A percentile compares a stretch with the other conserved stretches of the same genome.
phyloP scores from a whole-genome alignment of 2,113 vertebrate species.

The Malurus melanocephalus region DNA sequence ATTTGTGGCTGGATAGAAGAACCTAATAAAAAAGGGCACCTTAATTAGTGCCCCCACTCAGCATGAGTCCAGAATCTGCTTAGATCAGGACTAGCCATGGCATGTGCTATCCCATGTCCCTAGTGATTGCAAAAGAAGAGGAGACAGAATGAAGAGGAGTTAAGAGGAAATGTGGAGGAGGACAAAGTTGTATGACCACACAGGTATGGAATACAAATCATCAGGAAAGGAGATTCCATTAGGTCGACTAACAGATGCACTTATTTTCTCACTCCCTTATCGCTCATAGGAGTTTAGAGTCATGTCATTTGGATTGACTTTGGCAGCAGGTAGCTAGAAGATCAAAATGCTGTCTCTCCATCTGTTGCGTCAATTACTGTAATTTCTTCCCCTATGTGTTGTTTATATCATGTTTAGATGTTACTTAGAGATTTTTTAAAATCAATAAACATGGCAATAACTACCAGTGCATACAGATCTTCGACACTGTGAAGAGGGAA shows the following conservation, averaged over 20 bases:
- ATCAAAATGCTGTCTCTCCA: constrained; percentile 1
- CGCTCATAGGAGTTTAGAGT: background rate
- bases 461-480: background rate
- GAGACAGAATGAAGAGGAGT: background rate
- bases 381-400: constrained; percentile 11
- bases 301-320: constrained; percentile 8
- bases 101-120: background rate
- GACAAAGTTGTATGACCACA: background rate
- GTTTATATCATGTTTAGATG: background rate
- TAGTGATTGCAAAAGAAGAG: background rate
- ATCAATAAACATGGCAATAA: constrained; percentile 2
- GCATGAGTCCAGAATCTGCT: background rate
- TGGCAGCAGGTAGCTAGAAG: constrained; percentile 29
- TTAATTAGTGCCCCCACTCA: background rate
- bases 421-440: background rate
- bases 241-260: background rate
- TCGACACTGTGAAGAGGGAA: background rate
- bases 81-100: fast-evolving
- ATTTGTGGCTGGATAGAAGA: background rate
- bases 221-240: background rate
- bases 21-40: background rate
- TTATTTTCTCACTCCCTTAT: background rate
- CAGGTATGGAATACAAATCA: background rate
- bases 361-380: background rate
- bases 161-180: background rate